Evolutionary conservation across 1,140 invertebrate species (phyloP).

Genomic region (Zaprionus kolodkinae): DNA sequence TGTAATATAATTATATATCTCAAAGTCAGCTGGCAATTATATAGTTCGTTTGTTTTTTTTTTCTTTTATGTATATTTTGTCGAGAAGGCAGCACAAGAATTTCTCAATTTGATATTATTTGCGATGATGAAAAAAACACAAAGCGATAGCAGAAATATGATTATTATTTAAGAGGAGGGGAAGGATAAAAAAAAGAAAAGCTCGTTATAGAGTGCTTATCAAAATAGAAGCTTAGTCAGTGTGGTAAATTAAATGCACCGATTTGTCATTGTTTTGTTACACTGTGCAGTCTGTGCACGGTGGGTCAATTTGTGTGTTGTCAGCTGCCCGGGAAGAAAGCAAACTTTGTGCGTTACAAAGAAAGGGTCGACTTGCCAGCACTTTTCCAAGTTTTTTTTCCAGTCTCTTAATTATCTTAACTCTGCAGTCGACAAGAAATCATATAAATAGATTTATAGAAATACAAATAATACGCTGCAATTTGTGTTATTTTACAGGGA

Average conservation of each 20-base stretch:
- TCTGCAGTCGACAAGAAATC: neutral
- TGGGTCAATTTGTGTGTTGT: slow-evolving; percentile 53
- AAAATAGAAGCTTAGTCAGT: slow-evolving; percentile 39
- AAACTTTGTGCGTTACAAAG: slow-evolving; percentile 45
- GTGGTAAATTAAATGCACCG: slow-evolving; percentile 72
- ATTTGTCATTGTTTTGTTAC: slow-evolving; percentile 57
- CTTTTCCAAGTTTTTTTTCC: neutral
- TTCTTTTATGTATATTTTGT: neutral
- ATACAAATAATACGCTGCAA: neutral
- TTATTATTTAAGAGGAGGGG: neutral
- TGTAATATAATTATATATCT: slow-evolving; percentile 37
- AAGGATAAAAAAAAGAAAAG: slow-evolving; percentile 5
- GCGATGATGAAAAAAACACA: neutral
- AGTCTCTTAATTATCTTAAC: neutral
- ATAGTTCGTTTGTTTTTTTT: slow-evolving; percentile 6
- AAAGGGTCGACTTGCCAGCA: slow-evolving; percentile 2
- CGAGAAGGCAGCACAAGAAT: slow-evolving; percentile 34
- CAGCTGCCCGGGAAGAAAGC: slow-evolving; percentile 31
- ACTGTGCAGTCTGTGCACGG: slow-evolving; percentile 64
- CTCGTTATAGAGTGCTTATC: slow-evolving; percentile 49
- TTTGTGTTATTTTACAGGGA: slow-evolving; percentile 19
- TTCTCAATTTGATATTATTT: slow-evolving; percentile 16
- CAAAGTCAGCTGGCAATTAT: slow-evolving; percentile 48
- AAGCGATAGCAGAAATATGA: neutral
- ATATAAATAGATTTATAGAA: neutral